These are phyloP conservation scores for Phaenicophaeus curvirostris DNA, from an alignment of 2,797 vertebrate genomes.

Conservation along the genomic window DNA sequence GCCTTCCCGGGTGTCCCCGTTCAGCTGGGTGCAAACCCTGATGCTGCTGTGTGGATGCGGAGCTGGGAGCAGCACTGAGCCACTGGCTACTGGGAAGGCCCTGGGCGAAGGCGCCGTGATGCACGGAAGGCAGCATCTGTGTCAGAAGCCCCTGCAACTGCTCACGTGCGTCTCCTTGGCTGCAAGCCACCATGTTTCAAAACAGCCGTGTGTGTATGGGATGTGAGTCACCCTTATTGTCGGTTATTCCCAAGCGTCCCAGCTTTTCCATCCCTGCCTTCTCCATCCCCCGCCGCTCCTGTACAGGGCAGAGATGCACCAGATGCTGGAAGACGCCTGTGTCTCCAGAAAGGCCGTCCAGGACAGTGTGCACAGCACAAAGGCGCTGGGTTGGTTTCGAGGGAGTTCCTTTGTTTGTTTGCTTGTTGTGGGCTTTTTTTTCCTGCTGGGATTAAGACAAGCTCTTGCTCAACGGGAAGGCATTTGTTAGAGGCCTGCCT, in stretches of 20 bases:
- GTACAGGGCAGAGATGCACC: not conserved
- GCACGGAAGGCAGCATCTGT: rapidly evolving
- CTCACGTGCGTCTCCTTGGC: not conserved
- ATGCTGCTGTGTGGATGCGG: too few species aligned
- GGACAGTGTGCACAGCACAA: not conserved
- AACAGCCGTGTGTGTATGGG: not conserved
- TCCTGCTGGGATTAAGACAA: slow-evolving; percentile 4
- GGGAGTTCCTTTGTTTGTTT: not conserved
- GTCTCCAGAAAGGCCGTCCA: not conserved
- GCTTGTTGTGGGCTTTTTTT: not conserved
- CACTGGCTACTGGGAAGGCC: rapidly evolving
- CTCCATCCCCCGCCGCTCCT: not conserved
- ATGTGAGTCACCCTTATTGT: not conserved
- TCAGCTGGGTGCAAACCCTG: too few species aligned
- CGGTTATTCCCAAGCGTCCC: not conserved
- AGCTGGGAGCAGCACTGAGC: not conserved
- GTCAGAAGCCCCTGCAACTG: not conserved
- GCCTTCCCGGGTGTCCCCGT: rapidly evolving
- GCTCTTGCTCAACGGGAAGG: slow-evolving; percentile 4
- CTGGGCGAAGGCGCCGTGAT: not conserved
- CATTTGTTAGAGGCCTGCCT: not conserved
- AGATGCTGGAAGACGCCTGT: not conserved
- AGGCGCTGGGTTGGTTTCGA: not conserved
- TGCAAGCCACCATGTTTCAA: not conserved
- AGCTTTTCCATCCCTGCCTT: not conserved